phyloP scores from a whole-genome alignment of 2,797 vertebrate species.

The Cyclura pinguis region DNA sequence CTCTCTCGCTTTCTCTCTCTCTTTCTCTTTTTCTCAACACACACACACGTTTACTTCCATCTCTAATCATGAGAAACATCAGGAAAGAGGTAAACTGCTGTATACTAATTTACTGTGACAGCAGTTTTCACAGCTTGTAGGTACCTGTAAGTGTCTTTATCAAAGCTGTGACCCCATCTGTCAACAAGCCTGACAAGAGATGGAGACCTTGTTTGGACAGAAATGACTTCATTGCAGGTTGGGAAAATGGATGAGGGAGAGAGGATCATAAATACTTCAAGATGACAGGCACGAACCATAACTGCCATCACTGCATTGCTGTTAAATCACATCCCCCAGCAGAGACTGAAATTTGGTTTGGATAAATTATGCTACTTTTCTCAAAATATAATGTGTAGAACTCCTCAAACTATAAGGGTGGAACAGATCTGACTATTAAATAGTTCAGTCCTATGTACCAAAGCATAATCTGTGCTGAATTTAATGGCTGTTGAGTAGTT shows the following conservation, averaged over 20 bases:
- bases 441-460: background rate
- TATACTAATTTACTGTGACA: slow-evolving; percentile 54
- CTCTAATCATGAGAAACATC: slow-evolving; percentile 33
- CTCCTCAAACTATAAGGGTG: background rate
- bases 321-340: slow-evolving; percentile 4
- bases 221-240: slow-evolving; percentile 20
- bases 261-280: slow-evolving; percentile 18
- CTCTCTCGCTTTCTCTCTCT: no score
- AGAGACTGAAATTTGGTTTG: background rate
- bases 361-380: slow-evolving; percentile 1
- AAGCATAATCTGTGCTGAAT: slow-evolving; percentile 15
- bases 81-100: slow-evolving; percentile 26
- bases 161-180: slow-evolving; percentile 33
- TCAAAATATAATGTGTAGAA: background rate
- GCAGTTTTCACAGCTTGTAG: slow-evolving; percentile 46
- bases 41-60: slow-evolving; percentile 1
- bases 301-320: background rate
- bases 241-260: slow-evolving; percentile 9
- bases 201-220: slow-evolving; percentile 18
- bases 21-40: background rate
- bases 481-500: background rate
- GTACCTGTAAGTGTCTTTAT: slow-evolving; percentile 50
- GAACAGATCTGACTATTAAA: background rate
- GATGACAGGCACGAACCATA: background rate
- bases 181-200: slow-evolving; percentile 31